Evolutionary conservation across 2,113 vertebrate genomes (phyloP).

Genomic region (Myiozetetes cayanensis): DNA sequence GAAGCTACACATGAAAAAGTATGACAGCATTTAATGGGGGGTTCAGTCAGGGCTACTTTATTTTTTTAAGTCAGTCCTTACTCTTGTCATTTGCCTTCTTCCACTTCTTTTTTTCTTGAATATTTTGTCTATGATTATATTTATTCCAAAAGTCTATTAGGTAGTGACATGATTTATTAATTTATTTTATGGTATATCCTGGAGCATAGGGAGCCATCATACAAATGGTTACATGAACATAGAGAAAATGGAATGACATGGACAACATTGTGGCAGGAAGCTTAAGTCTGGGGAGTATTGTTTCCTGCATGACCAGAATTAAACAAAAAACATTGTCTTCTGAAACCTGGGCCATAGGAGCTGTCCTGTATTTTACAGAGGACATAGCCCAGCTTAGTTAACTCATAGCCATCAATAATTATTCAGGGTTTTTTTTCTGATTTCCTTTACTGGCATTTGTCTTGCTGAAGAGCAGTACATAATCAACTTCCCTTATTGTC

Average conservation of each 20-base stretch:
- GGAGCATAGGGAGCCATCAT: background rate
- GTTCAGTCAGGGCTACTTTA: background rate
- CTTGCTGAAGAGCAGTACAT: background rate
- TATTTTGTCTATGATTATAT: background rate
- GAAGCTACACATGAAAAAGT: background rate
- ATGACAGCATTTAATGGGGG: background rate
- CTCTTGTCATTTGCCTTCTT: background rate
- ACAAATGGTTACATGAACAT: background rate
- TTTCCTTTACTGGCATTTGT: background rate
- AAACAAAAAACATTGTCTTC: background rate
- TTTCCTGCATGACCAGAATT: background rate
- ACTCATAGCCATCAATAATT: background rate
- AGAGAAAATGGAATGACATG: background rate
- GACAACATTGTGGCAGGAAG: background rate
- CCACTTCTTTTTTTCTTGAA: background rate
- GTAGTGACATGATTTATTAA: background rate
- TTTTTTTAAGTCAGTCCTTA: background rate
- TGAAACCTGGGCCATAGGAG: background rate
- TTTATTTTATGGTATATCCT: background rate
- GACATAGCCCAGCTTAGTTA: background rate
- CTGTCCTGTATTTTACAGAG: background rate
- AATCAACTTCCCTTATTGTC: background rate
- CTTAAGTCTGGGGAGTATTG: background rate
- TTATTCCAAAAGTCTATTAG: background rate
- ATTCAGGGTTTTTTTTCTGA: background rate